A percentile compares a stretch with the other conserved stretches of the same genome.
phyloP scores from a whole-genome alignment of 2,888 invertebrate genomes.

The Eupithecia subumbrata region DNA sequence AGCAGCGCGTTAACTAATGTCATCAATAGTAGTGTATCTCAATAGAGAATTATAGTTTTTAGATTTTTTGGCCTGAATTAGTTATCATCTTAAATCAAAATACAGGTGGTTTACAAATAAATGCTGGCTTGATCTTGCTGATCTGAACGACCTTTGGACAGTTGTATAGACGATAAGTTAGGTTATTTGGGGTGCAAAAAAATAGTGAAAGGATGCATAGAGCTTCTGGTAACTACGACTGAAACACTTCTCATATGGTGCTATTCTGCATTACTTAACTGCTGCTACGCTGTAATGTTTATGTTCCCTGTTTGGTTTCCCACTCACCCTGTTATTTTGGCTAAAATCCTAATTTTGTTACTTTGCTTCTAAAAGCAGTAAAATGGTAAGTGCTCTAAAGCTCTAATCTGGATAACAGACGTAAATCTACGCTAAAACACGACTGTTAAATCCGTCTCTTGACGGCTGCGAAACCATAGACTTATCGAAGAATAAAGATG shows the following conservation, averaged over 20 bases:
- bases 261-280: background rate
- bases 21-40: too few species aligned
- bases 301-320: background rate
- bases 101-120: background rate
- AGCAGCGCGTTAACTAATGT: too few species aligned
- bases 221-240: background rate
- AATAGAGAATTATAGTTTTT: too few species aligned
- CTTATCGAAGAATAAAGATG: background rate
- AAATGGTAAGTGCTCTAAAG: conserved; percentile 35
- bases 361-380: conserved; percentile 48
- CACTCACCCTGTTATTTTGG: conserved; percentile 30
- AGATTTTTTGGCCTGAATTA: background rate
- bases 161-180: background rate
- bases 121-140: background rate
- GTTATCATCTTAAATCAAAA: background rate
- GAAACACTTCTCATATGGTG: background rate
- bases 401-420: conserved; percentile 54
- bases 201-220: background rate
- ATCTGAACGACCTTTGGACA: background rate
- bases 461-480: conserved; percentile 24
- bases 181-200: background rate
- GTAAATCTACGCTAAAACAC: conserved; percentile 51
- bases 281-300: background rate
- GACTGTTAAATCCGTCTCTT: conserved; percentile 45
- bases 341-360: conserved; percentile 42